Base-by-base conservation (phyloP, 1,140 invertebrate species). In the Drosophila quadrilineata region DNA sequence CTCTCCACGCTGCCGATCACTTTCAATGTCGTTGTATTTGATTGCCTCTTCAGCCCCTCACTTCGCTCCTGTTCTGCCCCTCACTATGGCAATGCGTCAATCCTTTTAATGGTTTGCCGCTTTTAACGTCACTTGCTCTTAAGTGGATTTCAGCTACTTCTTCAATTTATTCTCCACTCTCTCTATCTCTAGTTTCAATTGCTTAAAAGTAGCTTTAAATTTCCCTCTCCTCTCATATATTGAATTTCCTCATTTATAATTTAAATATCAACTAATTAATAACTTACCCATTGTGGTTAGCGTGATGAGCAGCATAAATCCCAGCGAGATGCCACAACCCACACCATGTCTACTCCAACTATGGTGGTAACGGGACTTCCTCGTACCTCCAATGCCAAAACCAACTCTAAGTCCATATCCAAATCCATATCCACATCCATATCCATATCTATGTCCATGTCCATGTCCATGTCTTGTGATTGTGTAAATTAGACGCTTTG, bases 81-180 rank as follows among this genome's bases (percentile, higher is more conserved):
- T n/a, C n/a, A n/a, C n/a, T n/a, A n/a, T n/a, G n/a, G 26, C 8
- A 22, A 22, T 33, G 35, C 19, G 66, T 80, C 75, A 79, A 75
- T 79, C 75, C 75, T 41, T 75, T 79, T 80, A 79, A 79, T 80
- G 79, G 75, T 69, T 64, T 69, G 38, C 74, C 75, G 46, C 72
- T 70, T 63, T 68, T 41, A 65, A 53, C 49, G 41, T 65, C 52
- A 40, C 36, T 8, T 31, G 29, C 38, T 63, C 49, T 65, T 52
- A 68, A 67, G 68, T 67, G 50, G 53, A 79, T 79, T 71, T 79
- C 46, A 50, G 52, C 57, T 76, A 58, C 71, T 71, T 70, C 67
- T 71, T 80, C 75, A 79, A 70, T 79, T 14, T n/a, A n/a, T 60
- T 52, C 35, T 56, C 12, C 14, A 49, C 29, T 36, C 35, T 63